These are phyloP conservation scores for Nylanderia fulva DNA, from an alignment of 1,140 invertebrate genomes.

Conservation along the genomic window DNA sequence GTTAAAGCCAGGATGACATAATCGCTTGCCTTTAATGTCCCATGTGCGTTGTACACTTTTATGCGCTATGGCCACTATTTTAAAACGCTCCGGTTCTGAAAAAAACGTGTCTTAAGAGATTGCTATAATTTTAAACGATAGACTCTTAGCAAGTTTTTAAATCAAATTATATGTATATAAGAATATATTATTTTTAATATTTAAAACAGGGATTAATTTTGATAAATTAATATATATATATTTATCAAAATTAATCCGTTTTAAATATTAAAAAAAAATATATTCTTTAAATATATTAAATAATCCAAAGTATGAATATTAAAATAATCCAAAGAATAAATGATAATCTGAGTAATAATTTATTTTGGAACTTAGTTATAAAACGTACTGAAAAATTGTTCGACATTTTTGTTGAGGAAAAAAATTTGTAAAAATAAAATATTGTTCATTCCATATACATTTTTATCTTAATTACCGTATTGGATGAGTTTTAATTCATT, in stretches of 20 bases:
- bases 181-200: no score
- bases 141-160: not conserved
- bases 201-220: no score
- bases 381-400: not conserved
- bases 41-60: slow-evolving; percentile 87
- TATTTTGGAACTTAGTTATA: not conserved
- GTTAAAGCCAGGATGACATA: slow-evolving; percentile 92
- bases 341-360: no score
- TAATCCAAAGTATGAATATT: no score
- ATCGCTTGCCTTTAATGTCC: slow-evolving; percentile 88
- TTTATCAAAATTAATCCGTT: no score
- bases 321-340: no score
- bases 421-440: not conserved
- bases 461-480: slow-evolving; percentile 63
- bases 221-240: no score
- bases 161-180: no score
- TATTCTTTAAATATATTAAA: no score
- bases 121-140: not conserved
- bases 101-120: slow-evolving; percentile 51
- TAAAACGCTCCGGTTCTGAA: slow-evolving; percentile 88
- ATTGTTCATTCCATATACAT: not conserved
- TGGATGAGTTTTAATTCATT: slow-evolving; percentile 87
- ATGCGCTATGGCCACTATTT: slow-evolving; percentile 90
- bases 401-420: not conserved
- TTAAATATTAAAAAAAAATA: no score